Evolutionary conservation across 2,888 invertebrate genomes (phyloP), one percentile per base, ranked within the genome.

Genomic region (Athalia rosae): DNA sequence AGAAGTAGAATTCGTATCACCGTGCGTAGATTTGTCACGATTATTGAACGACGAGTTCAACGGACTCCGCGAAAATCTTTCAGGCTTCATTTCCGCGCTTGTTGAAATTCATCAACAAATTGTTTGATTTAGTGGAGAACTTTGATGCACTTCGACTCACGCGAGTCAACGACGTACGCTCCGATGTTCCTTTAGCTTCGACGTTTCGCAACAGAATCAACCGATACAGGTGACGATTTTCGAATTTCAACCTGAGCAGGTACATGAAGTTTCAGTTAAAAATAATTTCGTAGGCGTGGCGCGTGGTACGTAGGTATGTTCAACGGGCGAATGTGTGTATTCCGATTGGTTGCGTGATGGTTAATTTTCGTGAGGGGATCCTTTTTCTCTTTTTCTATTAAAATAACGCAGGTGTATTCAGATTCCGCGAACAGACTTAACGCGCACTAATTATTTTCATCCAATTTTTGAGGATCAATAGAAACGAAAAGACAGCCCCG

Each of bases 41-140:
- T 0, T n/a, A 1, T 43, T 11, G 53, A n/a, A 53, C 53, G 53
- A 7, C 4, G 0, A 4, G 78, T 45, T 6, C 53, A 58, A 13
- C 71, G 11, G 50, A 73, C 28, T 11, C 48, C 59, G 3, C 58
- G 56, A n/a, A 58, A 71, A 50, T 71, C 71, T 71, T 45, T 71
- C 9, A 8, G 71, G 71, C 13, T 71, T 71, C 71, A 61, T 61
- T 3, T 53, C 53, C 53, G n/a, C 8, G n/a, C 28, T 28, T 0
- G 2, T 2, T 2, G 28, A 28, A 28, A 28, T 28, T 28, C 28
- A 28, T 0, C 1, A 7, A 53, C 53, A 53, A 53, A 9, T 53
- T 9, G 7, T 11, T 53, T 59, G 9, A 0, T 59, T 15, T 59
- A 3, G 59, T n/a, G n/a, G 0, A 59, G 11, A 11, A 59, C 59